Evolutionary conservation across 1,140 invertebrate genomes (phyloP).

Genomic region (Caenorhabditis tropicalis): DNA sequence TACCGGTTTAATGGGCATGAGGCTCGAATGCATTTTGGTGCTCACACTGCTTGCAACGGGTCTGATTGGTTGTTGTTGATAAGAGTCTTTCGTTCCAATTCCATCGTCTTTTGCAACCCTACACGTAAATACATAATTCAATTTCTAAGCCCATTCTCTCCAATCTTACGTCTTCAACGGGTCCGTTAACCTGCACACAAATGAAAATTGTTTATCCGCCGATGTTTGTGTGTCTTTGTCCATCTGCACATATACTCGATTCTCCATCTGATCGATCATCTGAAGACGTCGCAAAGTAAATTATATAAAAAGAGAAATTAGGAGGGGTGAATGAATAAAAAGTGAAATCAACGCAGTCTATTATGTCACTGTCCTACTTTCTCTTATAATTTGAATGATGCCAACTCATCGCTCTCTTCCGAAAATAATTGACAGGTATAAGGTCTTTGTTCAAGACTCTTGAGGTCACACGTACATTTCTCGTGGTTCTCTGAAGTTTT

Average conservation of each 20-base stretch:
- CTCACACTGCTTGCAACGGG: conserved; percentile 22
- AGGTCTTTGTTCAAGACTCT: conserved; percentile 26
- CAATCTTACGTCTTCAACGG: neutral
- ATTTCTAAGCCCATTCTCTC: no score
- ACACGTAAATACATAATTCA: neutral
- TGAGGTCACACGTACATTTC: conserved; percentile 61
- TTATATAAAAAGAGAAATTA: neutral
- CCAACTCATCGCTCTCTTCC: neutral
- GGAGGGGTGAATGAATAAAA: neutral
- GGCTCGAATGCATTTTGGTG: conserved; percentile 28
- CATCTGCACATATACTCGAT: conserved; percentile 62
- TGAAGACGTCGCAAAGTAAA: conserved; percentile 55
- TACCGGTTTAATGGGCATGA: conserved; percentile 24
- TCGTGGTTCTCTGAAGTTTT: conserved; percentile 62
- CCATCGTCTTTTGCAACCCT: neutral
- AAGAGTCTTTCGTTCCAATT: conserved; percentile 1
- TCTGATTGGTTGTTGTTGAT: neutral
- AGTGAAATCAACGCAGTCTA: neutral
- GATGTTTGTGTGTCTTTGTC: conserved; percentile 60
- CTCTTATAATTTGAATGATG: conserved; percentile 26
- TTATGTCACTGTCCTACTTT: conserved; percentile 43
- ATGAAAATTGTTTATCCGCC: conserved; percentile 57
- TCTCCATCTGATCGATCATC: conserved; percentile 61
- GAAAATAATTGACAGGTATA: conserved; percentile 1
- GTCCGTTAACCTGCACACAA: conserved; percentile 59